Percentiles rank a stretch among this genome's conserved stretches.
phyloP scores from a whole-genome alignment of 2,888 invertebrate species.

The Cantharis rufa region DNA sequence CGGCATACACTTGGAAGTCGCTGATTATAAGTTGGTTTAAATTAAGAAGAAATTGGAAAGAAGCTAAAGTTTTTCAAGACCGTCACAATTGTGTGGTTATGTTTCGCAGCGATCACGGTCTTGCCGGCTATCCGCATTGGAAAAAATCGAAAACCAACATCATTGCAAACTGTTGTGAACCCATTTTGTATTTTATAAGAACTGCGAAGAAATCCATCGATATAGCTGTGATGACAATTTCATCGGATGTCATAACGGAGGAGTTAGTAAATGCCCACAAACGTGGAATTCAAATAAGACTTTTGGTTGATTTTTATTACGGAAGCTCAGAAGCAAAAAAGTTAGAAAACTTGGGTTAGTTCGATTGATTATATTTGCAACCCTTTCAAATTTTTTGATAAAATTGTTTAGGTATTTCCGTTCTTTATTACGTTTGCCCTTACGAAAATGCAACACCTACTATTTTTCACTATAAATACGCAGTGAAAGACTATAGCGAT shows the following conservation, averaged over 20 bases:
- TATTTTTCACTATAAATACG: slow-evolving; percentile 51
- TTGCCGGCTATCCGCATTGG: slow-evolving; percentile 42
- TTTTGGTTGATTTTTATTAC: slow-evolving; percentile 45
- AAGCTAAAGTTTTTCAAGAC: slow-evolving; percentile 37
- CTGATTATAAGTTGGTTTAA: slow-evolving; percentile 36
- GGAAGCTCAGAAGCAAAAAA: slow-evolving; percentile 13
- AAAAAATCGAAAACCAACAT: neutral
- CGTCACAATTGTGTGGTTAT: slow-evolving; percentile 48
- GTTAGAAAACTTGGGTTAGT: slow-evolving; percentile 38
- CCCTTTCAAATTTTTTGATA: neutral
- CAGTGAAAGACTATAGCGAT: slow-evolving; percentile 46
- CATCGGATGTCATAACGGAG: slow-evolving; percentile 35
- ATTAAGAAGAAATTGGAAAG: slow-evolving; percentile 34
- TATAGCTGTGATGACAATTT: slow-evolving; percentile 45
- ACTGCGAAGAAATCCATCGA: slow-evolving; percentile 42
- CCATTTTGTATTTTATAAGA: slow-evolving; percentile 45
- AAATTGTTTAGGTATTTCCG: slow-evolving; percentile 34
- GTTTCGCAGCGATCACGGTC: slow-evolving; percentile 37
- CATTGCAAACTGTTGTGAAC: slow-evolving; percentile 34
- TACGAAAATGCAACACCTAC: slow-evolving; percentile 27
- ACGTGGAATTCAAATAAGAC: slow-evolving; percentile 44
- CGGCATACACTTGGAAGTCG: slow-evolving; percentile 38
- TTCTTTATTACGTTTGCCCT: slow-evolving; percentile 41
- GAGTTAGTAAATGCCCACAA: slow-evolving; percentile 39
- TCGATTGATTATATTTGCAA: neutral